Conservation (phyloP, 1,140 invertebrate genomes). For the Anastrepha obliqua region DNA sequence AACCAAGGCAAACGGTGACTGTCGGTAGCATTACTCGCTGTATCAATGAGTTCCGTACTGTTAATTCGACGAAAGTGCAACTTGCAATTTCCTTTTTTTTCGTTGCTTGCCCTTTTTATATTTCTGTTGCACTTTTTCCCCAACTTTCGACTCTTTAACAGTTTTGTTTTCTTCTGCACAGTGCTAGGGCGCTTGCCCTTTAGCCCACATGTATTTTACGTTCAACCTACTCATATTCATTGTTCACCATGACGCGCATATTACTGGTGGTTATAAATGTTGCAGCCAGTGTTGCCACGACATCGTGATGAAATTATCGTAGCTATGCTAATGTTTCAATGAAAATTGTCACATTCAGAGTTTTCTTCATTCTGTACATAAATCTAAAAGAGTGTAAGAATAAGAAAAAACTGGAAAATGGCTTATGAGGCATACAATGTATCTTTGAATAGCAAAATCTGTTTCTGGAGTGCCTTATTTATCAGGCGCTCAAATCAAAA, state of each 20-base stretch:
- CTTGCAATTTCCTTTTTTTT: conserved; percentile 67
- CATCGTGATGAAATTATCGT: too few relatives aligned
- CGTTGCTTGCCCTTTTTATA: not conserved
- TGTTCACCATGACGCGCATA: not conserved
- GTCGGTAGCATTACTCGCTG: not conserved
- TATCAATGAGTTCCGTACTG: conserved; percentile 71
- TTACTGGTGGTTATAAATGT: not conserved
- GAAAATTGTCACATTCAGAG: too few relatives aligned
- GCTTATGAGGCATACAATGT: too few relatives aligned
- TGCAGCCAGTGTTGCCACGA: too few relatives aligned
- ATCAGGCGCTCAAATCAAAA: not conserved
- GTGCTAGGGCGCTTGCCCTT: too few relatives aligned
- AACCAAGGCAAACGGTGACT: not conserved
- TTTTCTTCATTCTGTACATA: too few relatives aligned
- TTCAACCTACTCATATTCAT: not conserved
- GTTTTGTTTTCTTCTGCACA: not conserved
- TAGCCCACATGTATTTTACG: not conserved
- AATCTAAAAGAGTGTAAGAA: too few relatives aligned
- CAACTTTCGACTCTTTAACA: conserved; percentile 31
- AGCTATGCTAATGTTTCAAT: too few relatives aligned
- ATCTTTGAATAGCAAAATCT: too few relatives aligned
- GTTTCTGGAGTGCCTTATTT: too few relatives aligned
- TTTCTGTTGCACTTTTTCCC: conserved; percentile 7
- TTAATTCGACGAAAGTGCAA: conserved; percentile 72
- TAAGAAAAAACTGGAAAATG: too few relatives aligned